Evolutionary conservation across 1,140 invertebrate genomes (phyloP), one percentile per base, ranked within the genome.

Genomic region (Zophobas morio): DNA sequence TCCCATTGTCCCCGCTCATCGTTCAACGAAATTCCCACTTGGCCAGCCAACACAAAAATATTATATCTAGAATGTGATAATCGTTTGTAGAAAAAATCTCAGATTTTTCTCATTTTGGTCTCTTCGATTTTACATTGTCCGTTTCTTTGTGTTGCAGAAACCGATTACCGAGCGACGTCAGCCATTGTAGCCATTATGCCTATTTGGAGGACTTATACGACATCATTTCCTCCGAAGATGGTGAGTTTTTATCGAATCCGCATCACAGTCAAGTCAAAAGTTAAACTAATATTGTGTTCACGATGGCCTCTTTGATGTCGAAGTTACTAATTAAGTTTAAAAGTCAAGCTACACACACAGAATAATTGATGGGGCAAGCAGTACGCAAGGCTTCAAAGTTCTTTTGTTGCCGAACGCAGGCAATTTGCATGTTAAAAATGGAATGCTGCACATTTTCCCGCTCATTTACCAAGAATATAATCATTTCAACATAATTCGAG

Each of bases 121-220:
- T 54, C 32, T 54, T 34, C 53, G 32, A 54, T 32, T 54, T 54
- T 54, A 54, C 53, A 51, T 72, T 51, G 35, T 49, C 33, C 39
- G 34, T 70, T 40, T 79, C 75, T 77, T 80, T 83, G 82, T 47
- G 51, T 87, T 87, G 72, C 84, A 87, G 86, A 80, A 82, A 86
- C 33, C 82, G 80, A 54, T 76, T 88, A 56, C 87, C 87, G 3
- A 70, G 81, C 35, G 84, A 87, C 74, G 83, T 87, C 2, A 83
- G 78, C 2, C 79, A 76, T 73, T 87, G 83, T 74, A 83, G 78
- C 47, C 84, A 88, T 81, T 88, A 88, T 75, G 86, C 86, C 6
- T 87, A 87, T 79, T 78, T 88, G 39, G 87, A 88, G 66, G 87
- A 88, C 77, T 81, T 88, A 46, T 87, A 85, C 73, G 87, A 88